A percentile compares a stretch with the other conserved stretches of the same genome.
phyloP scores from a whole-genome alignment of 2,113 vertebrate genomes.

The Garra rufa region DNA sequence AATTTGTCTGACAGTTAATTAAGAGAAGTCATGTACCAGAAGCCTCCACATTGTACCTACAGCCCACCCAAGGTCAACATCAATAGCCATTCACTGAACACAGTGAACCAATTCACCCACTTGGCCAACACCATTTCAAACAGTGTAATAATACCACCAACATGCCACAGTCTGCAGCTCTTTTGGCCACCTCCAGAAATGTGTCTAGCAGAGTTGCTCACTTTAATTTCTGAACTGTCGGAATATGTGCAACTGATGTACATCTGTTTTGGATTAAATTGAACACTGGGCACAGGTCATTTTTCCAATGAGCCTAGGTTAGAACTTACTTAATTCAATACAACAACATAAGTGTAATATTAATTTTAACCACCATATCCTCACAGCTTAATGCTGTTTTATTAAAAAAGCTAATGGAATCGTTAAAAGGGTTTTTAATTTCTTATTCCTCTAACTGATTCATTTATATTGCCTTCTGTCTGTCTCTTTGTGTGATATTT shows the following conservation, averaged over 20 bases:
- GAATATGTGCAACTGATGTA: not conserved
- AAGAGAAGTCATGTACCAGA: not conserved
- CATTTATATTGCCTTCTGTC: slow-evolving; percentile 9
- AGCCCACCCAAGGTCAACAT: not conserved
- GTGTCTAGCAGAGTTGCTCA: not conserved
- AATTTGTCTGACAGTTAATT: not conserved
- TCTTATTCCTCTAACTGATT: not conserved
- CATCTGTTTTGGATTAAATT: no score
- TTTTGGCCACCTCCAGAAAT: not conserved
- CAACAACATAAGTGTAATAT: not conserved
- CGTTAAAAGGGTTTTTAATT: not conserved
- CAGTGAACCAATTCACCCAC: not conserved
- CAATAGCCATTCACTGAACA: not conserved
- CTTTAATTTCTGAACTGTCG: not conserved
- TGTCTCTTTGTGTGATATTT: slow-evolving; percentile 40
- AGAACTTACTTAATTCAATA: not conserved
- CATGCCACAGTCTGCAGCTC: not conserved
- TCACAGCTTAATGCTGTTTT: not conserved
- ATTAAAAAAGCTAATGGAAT: not conserved
- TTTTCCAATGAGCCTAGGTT: not conserved
- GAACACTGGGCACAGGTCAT: no score
- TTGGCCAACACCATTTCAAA: not conserved
- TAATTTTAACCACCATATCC: not conserved
- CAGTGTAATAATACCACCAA: not conserved
- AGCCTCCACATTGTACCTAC: not conserved